Conservation (phyloP, 2,888 invertebrate species). For the Oxyteleia sp. region DNA sequence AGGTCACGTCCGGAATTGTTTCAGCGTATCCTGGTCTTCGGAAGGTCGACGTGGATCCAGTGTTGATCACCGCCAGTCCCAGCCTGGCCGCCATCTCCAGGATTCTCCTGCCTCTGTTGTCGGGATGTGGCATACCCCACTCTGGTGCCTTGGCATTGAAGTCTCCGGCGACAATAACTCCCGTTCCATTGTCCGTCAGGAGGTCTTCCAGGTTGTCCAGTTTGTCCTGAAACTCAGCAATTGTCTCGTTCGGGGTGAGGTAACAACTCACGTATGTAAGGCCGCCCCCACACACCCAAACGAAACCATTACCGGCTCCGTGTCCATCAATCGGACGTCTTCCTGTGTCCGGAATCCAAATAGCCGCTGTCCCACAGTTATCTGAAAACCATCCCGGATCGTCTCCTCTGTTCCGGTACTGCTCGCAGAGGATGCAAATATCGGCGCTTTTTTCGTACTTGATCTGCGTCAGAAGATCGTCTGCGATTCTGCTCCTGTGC, state of each 20-base stretch:
- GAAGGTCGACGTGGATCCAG: not conserved
- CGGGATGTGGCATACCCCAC: too few species aligned
- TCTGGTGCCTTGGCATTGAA: too few species aligned
- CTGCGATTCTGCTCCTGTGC: too few species aligned
- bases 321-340: not conserved
- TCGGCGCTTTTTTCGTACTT: not conserved
- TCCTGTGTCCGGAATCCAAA: not conserved
- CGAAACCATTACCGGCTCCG: not conserved
- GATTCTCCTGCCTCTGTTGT: conserved; percentile 39
- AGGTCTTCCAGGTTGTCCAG: too few species aligned
- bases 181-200: conserved; percentile 33
- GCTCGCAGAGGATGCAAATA: not conserved
- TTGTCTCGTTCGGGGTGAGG: too few species aligned
- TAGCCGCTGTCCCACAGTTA: not conserved
- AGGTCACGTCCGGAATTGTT: not conserved
- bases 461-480: not conserved
- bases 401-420: not conserved
- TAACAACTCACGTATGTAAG: too few species aligned
- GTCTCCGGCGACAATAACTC: too few species aligned
- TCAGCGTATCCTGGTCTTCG: not conserved
- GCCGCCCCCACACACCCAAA: too few species aligned
- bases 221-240: too few species aligned
- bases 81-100: conserved; percentile 53
- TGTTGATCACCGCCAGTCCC: conserved; percentile 38
- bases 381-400: not conserved